Evolutionary conservation across 2,113 vertebrate genomes (phyloP), one percentile per base, ranked within the genome.

Genomic region (Chascanopsetta lugubris): DNA sequence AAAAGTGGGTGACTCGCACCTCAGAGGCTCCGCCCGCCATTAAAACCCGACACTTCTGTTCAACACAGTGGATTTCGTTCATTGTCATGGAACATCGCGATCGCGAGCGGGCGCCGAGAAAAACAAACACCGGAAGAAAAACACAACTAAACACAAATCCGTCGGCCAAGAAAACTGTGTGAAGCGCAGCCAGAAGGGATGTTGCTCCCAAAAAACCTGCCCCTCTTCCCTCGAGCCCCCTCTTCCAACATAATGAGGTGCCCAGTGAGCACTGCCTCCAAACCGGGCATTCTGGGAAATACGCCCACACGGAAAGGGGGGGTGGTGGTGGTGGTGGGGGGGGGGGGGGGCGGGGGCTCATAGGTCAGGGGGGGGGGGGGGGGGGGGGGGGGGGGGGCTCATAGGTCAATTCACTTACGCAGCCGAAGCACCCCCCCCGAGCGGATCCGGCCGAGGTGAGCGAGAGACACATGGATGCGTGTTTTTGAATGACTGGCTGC

Each of bases 341-440:
- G n/a, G n/a, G n/a, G n/a, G n/a, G n/a, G n/a, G n/a, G n/a, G n/a
- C n/a, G n/a, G n/a, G n/a, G n/a, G n/a, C n/a, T n/a, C n/a, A n/a
- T n/a, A n/a, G n/a, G n/a, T n/a, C n/a, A n/a, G n/a, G n/a, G n/a
- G n/a, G n/a, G n/a, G n/a, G n/a, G n/a, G n/a, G n/a, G n/a, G n/a
- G n/a, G n/a, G n/a, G n/a, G n/a, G n/a, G n/a, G n/a, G n/a, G n/a
- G n/a, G n/a, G 56, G 20, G 57, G 48, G 72, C 70, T 73, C 64
- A 68, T 13, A 82, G 86, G 87, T 89, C 87, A 88, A 75, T 80
- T 84, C 61, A 63, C 75, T 88, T 82, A 80, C 63, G 75, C 60
- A 25, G 65, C 67, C 30, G 50, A 68, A 83, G 53, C 77, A 75
- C 75, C 77, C 59, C 38, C 75, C 77, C 59, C 38, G 56, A 68